These are phyloP conservation scores for Apodemia mormo DNA, from an alignment of 2,888 invertebrate genomes.

Conservation along the genomic window DNA sequence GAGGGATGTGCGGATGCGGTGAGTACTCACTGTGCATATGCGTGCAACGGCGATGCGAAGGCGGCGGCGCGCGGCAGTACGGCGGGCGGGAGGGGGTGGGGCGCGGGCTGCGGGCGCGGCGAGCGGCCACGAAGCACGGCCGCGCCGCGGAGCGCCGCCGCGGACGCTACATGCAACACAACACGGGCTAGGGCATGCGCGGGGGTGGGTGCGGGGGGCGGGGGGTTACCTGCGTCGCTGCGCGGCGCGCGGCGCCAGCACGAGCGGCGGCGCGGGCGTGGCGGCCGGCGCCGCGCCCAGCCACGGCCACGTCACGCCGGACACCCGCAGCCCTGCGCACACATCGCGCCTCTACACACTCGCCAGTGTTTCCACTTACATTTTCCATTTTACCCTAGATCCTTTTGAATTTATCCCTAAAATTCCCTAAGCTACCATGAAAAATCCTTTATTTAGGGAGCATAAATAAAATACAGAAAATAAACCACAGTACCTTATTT, in stretches of 20 bases:
- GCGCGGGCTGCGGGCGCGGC: constrained; percentile 84
- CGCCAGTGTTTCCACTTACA: too few species aligned
- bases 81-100: constrained; percentile 64
- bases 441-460: too few species aligned
- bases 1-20: constrained; percentile 30
- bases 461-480: too few species aligned
- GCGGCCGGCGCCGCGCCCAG: constrained; percentile 84
- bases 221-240: constrained; percentile 79
- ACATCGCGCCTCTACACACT: constrained; percentile 64
- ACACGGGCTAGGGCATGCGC: constrained; percentile 42
- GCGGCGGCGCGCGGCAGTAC: constrained; percentile 86
- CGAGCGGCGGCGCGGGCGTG: constrained; percentile 85
- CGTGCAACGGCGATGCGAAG: constrained; percentile 90
- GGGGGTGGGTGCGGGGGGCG: constrained; percentile 48
- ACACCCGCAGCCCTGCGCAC: constrained; percentile 88
- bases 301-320: constrained; percentile 90
- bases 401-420: too few species aligned
- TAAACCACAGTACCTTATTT: too few species aligned
- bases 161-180: constrained; percentile 84
- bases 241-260: constrained; percentile 87
- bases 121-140: constrained; percentile 87
- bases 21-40: constrained; percentile 94
- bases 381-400: too few species aligned
- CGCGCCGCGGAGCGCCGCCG: constrained; percentile 83
- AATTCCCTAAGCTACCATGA: too few species aligned